Evolutionary conservation across 2,113 vertebrate species (phyloP), one percentile per base, ranked within the genome.

Genomic region (Siniperca knerii): DNA sequence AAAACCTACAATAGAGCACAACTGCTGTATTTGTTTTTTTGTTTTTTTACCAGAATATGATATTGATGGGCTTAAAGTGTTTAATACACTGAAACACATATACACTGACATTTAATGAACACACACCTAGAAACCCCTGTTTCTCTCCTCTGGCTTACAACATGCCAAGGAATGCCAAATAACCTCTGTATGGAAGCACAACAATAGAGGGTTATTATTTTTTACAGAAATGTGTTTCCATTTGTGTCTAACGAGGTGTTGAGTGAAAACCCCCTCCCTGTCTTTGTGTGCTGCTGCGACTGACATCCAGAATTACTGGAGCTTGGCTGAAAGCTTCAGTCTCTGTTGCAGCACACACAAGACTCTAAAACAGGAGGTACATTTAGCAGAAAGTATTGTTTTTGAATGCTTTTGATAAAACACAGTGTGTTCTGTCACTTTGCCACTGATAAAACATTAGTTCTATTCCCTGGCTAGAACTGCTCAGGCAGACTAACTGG

Each of bases 241-340:
- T 83, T 83, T 71, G 70, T 61, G 60, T 52, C 42, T 89, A 89
- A 91, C 5, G 85, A 88, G 65, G 77, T 74, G 85, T 42, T 86
- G 86, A 90, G 8, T 57, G 75, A 88, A 69, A 33, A 60, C 81
- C 65, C 35, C 29, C 86, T 72, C 71, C 58, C 57, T 10, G 60
- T 88, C 81, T 80, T 74, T 77, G 81, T 90, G 67, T 73, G 62
- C 73, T 16, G 33, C 77, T 81, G 79, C 12, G 7, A n/a, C 72
- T 68, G 72, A 80, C 72, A 77, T 76, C 42, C 48, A 66, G 44
- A 87, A 67, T 75, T 29, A 42, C 75, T 73, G 72, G 55, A 78
- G 74, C 18, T 48, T 8, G 4, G 18, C 68, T 71, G 35, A 71
- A 60, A 71, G 60, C 75, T 48, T 80, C 44, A 8, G 74, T 33